These are phyloP conservation scores for Quadroppia sp. DNA, from an alignment of 2,888 invertebrate genomes.

Conservation along the genomic window DNA sequence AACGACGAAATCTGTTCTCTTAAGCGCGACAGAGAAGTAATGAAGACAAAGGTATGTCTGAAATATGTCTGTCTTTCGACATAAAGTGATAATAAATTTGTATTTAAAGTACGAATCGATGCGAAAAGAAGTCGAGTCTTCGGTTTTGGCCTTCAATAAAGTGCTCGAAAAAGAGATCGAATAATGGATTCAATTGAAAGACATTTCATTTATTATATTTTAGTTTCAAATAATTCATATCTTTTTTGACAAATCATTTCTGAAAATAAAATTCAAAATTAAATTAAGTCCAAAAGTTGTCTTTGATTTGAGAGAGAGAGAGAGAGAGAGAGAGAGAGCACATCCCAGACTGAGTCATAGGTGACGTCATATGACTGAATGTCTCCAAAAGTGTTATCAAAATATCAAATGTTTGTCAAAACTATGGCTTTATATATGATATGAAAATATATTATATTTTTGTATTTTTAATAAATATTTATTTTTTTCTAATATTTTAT, in stretches of 20 bases:
- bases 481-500: not conserved
- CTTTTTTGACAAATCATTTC: too few relatives aligned
- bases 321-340: too few relatives aligned
- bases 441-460: not conserved
- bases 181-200: not conserved
- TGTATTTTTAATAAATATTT: not conserved
- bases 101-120: constrained; percentile 31
- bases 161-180: not conserved
- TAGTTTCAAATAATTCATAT: not conserved
- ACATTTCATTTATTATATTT: not conserved
- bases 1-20: constrained; percentile 43
- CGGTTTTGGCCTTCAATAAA: constrained; percentile 6
- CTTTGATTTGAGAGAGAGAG: too few relatives aligned
- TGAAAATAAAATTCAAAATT: too few relatives aligned
- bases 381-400: not conserved
- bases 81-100: not conserved
- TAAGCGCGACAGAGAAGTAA: constrained; percentile 38
- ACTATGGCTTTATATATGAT: not conserved
- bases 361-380: not conserved
- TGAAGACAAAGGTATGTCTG: constrained; percentile 37
- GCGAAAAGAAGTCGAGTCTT: constrained; percentile 32
- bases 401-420: constrained; percentile 3
- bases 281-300: too few relatives aligned
- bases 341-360: constrained; percentile 5
- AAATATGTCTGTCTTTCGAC: not conserved